Evolutionary conservation across 2,797 vertebrate genomes (phyloP), one percentile per base, ranked within the genome.

Genomic region (Periparus ater): DNA sequence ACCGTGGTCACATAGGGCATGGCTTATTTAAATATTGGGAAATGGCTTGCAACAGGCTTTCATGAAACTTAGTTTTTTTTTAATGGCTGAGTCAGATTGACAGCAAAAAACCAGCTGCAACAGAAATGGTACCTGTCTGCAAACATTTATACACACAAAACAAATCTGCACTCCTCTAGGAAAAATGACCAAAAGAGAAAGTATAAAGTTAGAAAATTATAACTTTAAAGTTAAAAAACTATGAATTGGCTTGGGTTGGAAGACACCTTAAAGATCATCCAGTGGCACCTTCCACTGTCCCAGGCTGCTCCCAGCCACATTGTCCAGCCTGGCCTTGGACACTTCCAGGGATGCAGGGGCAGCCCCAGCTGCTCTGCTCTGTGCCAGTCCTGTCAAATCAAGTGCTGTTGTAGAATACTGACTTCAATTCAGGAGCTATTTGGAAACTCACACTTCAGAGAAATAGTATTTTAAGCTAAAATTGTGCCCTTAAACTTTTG

Each of bases 271-370:
- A 32, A 29, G 19, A 7, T 10, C 16, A 62, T 42, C 7, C 42
- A 17, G 27, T 61, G 34, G 42, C 18, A 34, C 21, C 15, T 54
- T 3, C 34, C 26, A 12, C 18, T 54, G 0, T 34, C 18, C 15
- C 48, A 68, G n/a, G 34, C 0, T 25, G 25, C 34, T 67, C 47
- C 68, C 11, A 38, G 17, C n/a, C 19, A 38, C 38, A 38, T 9
- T 3, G 3, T 62, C 50, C 50, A 42, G 0, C 22, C 26, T 75
- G 16, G 19, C 42, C 42, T 25, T n/a, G 38, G 29, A 2, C 9
- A 5, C 16, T 48, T 1, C 38, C 55, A 55, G 36, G 2, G 62
- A 48, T 30, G 29, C 29, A 67, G 30, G 30, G 40, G 9, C 23
- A 70, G 48, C 30, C 63, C 21, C 65, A 70, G 34, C 26, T 62